These are phyloP conservation scores for Pristionchus japonicus DNA, from an alignment of 2,888 invertebrate genomes.

Conservation along the genomic window DNA sequence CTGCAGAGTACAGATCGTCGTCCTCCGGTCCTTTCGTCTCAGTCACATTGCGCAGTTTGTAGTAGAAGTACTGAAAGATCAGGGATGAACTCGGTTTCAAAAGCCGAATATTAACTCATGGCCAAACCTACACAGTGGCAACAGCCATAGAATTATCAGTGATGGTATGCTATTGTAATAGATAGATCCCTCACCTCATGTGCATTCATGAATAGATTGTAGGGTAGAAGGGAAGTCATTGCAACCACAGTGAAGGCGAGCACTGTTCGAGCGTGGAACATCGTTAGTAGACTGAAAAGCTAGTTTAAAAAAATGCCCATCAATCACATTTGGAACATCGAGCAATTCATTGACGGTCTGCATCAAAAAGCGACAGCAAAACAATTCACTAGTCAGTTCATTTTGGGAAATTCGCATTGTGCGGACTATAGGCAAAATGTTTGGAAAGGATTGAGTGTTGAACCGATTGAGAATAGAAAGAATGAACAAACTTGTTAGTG, in stretches of 20 bases:
- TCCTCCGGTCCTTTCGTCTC: background rate
- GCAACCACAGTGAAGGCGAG: constrained; percentile 60
- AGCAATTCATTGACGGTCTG: no score
- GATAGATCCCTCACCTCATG: constrained; percentile 55
- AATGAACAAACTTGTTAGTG: background rate
- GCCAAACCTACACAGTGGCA: no score
- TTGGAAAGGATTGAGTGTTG: background rate
- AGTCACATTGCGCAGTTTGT: constrained; percentile 60
- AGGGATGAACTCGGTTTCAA: background rate
- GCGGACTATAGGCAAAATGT: background rate
- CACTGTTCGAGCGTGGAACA: background rate
- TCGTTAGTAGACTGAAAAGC: no score
- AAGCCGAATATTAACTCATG: background rate
- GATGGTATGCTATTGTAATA: no score
- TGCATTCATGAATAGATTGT: constrained; percentile 66
- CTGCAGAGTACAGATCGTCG: background rate
- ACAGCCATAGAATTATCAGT: no score
- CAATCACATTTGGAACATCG: no score
- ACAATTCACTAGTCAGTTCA: background rate
- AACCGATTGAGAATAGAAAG: background rate
- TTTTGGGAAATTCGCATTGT: background rate
- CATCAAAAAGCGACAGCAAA: background rate
- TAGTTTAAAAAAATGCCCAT: no score
- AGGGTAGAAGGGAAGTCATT: constrained; percentile 61
- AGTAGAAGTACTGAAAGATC: constrained; percentile 62